phyloP scores from a whole-genome alignment of 2,113 vertebrate species.

The Rattus norvegicus region DNA sequence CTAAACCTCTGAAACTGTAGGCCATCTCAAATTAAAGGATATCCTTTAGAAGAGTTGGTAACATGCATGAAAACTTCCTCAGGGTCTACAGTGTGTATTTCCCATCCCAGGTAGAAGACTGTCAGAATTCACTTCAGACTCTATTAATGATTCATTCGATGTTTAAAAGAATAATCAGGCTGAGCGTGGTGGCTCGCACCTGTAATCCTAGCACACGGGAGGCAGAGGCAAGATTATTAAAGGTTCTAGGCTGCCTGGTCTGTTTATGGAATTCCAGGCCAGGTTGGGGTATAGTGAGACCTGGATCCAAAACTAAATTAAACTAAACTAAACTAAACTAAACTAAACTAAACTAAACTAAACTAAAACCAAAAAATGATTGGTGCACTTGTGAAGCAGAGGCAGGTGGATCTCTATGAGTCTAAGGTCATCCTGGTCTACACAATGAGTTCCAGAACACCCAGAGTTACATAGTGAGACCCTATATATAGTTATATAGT shows the following conservation, averaged over 20 bases:
- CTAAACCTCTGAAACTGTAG: no score
- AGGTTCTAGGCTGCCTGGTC: neutral
- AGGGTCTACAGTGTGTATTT: neutral
- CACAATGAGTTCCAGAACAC: neutral
- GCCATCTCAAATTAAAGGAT: no score
- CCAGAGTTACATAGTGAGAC: neutral
- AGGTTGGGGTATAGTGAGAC: neutral
- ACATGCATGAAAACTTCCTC: neutral
- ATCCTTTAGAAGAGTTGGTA: no score
- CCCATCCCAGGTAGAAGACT: neutral
- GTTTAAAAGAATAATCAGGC: neutral
- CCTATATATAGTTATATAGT: no score
- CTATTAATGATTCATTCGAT: neutral
- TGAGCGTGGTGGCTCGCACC: neutral
- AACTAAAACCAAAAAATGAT: neutral
- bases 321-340: no score
- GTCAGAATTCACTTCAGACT: slow-evolving; percentile 25
- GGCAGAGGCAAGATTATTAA: neutral
- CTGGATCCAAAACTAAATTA: neutral
- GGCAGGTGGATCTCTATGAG: neutral
- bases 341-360: no score
- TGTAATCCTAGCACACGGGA: neutral
- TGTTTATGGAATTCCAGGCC: neutral
- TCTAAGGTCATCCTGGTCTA: neutral
- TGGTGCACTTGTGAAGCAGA: neutral